Evolutionary conservation across 1,140 invertebrate species (phyloP).

Genomic region (Dendrolimus kikuchii): DNA sequence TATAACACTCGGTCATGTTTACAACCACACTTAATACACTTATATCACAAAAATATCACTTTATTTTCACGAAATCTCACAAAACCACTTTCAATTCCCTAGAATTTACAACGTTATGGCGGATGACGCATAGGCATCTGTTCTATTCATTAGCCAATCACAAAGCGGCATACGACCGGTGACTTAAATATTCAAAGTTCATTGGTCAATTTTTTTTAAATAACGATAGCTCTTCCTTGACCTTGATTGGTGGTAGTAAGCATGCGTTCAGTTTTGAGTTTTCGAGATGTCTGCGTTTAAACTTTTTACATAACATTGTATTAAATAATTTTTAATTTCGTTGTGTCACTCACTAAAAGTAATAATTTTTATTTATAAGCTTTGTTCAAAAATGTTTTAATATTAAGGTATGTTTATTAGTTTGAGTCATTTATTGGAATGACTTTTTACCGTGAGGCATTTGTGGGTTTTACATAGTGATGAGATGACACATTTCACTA

Average conservation of each 20-base stretch:
- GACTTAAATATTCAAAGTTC: slow-evolving; percentile 37
- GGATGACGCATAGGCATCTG: slow-evolving; percentile 68
- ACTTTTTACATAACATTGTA: too few relatives aligned
- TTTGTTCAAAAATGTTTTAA: too few relatives aligned
- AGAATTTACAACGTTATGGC: slow-evolving; percentile 53
- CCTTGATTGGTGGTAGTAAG: slow-evolving; percentile 19
- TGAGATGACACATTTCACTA: too few relatives aligned
- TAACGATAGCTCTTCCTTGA: slow-evolving; percentile 23
- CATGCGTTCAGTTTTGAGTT: slow-evolving; percentile 20
- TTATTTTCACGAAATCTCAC: slow-evolving; percentile 15
- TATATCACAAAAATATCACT: slow-evolving; percentile 31
- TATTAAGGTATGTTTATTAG: too few relatives aligned
- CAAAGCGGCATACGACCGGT: slow-evolving; percentile 48
- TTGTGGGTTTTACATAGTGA: too few relatives aligned
- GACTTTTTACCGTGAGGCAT: too few relatives aligned
- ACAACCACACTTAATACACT: slow-evolving; percentile 45
- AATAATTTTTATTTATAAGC: too few relatives aligned
- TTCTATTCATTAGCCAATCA: slow-evolving; percentile 50
- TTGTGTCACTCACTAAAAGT: too few relatives aligned
- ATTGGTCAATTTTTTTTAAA: slow-evolving; percentile 59
- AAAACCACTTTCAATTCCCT: slow-evolving; percentile 33
- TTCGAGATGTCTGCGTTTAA: too few relatives aligned
- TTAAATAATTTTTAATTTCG: too few relatives aligned
- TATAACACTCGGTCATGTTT: slow-evolving; percentile 61
- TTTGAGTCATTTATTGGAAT: too few relatives aligned